Evolutionary conservation across 2,797 vertebrate species (phyloP), one percentile per base, ranked within the genome.

Genomic region (Streptopelia turtur): DNA sequence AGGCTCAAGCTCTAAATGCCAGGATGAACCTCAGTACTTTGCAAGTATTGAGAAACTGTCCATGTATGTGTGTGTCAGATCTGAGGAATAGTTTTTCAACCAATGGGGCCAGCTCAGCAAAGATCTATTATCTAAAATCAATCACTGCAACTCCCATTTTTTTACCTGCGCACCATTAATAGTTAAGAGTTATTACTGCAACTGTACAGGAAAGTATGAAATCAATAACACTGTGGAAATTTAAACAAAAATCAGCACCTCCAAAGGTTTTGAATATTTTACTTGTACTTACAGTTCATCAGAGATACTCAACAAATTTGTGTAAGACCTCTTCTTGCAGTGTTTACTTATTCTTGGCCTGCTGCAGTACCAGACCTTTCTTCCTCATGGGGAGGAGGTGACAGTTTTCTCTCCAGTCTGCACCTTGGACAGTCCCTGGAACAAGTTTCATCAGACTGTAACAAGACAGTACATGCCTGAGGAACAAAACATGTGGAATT

Each of bases 371-470:
- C n/a, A 52, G 15, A 43, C 5, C 8, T 9, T 2, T 2, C 22
- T 57, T 82, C 31, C 25, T 57, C 43, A 23, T 0, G 0, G 0
- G 22, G 5, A 68, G 13, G 4, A 30, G 7, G 10, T 47, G 22
- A 45, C 9, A 17, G 13, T 33, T 65, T 7, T 50, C 37, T 91
- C 39, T 75, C 23, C n/a, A 24, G 39, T 43, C n/a, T 81, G 6
- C 1, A 4, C 28, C 17, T 83, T 35, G 37, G 17, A 53, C 13
- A 82, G 20, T 61, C 6, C 11, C 39, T 56, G 79, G 11, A 78
- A 11, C 35, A 70, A 37, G 15, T 53, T 68, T 75, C 23, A 20
- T 63, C 30, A 55, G 27, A 84, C 4, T 63, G 12, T 60, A 83
- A 37, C 11, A 30, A 28, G 21, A 35, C 14, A 53, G 41, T 45